Evolutionary conservation across 1,140 invertebrate species (phyloP), one percentile per base, ranked within the genome.

Genomic region (Drosophila mayri): DNA sequence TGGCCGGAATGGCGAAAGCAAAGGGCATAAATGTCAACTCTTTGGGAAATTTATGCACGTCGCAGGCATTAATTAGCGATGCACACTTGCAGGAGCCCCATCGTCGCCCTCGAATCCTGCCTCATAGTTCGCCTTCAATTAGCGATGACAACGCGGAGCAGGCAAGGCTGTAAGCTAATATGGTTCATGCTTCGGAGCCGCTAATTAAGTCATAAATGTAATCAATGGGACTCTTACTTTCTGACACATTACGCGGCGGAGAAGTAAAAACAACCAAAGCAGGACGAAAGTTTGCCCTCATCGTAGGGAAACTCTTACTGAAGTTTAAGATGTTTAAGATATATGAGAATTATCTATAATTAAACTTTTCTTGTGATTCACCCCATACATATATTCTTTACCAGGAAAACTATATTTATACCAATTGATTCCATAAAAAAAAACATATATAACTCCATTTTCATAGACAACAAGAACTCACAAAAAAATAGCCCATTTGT

Each of bases 11-110:
- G 66, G 62, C 38, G 10, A 68, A 46, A 58, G 44, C 44, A 76
- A 71, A 59, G 37, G 59, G 50, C 85, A 90, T 90, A 90, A 90
- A 90, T 81, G 85, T 90, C 85, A 90, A 65, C 75, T 81, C 74
- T 76, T 85, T 28, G 81, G 57, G 41, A 79, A 90, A 90, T 90
- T 90, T 90, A 90, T 90, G 86, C 85, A 88, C 85, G 85, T 90
- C 46, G 40, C 67, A n/a, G 66, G 78, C 76, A 85, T 90, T 90
- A 90, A 90, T 90, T 90, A 85, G 40, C 81, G 59, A 37, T 90
- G 85, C 85, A 90, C 73, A 71, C 44, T 41, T 70, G 76, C 78
- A 76, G 57, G 37, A 57, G 35, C 35, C 20, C 14, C 47, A 49
- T 49, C 30, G n/a, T 28, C 11, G 12, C 32, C 28, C 25, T 37